Evolutionary conservation across 2,888 invertebrate species (phyloP).

Genomic region (Amblyteles armatorius): DNA sequence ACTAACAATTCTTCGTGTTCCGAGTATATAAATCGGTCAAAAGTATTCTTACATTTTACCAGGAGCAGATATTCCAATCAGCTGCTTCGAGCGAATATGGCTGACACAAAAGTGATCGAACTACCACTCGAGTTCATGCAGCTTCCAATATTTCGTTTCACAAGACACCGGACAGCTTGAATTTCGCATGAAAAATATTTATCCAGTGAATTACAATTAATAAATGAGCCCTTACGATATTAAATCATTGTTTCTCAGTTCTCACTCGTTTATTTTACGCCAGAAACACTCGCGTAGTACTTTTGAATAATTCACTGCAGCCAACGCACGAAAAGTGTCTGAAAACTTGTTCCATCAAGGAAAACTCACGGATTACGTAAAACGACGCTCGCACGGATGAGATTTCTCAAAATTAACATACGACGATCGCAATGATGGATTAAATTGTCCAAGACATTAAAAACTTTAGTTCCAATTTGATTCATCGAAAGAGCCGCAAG

Average conservation of each 20-base stretch:
- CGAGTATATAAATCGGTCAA: conserved; percentile 3
- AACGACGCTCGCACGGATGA: neutral
- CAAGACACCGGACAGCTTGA: neutral
- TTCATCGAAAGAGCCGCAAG: neutral
- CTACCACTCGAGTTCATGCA: conserved; percentile 44
- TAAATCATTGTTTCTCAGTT: neutral
- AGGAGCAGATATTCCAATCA: conserved; percentile 64
- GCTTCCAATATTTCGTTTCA: neutral
- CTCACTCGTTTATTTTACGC: neutral
- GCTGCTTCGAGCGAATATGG: conserved; percentile 66
- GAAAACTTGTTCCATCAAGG: neutral
- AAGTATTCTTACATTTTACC: conserved; percentile 51
- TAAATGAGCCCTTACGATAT: neutral
- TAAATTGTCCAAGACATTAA: neutral
- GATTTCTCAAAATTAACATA: neutral
- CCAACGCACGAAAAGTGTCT: conserved; percentile 1
- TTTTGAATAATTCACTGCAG: conserved; percentile 44
- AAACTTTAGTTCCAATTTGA: neutral
- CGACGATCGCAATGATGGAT: neutral
- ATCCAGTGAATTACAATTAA: neutral
- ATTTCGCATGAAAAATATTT: neutral
- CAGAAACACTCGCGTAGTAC: conserved; percentile 21
- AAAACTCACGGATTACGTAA: neutral
- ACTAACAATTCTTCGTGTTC: neutral
- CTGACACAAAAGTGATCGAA: conserved; percentile 58